A percentile compares a stretch with the other conserved stretches of the same genome.
These are phyloP conservation scores for Leptopilina syphax DNA, from an alignment of 2,888 invertebrate species.

Conservation along the genomic window DNA sequence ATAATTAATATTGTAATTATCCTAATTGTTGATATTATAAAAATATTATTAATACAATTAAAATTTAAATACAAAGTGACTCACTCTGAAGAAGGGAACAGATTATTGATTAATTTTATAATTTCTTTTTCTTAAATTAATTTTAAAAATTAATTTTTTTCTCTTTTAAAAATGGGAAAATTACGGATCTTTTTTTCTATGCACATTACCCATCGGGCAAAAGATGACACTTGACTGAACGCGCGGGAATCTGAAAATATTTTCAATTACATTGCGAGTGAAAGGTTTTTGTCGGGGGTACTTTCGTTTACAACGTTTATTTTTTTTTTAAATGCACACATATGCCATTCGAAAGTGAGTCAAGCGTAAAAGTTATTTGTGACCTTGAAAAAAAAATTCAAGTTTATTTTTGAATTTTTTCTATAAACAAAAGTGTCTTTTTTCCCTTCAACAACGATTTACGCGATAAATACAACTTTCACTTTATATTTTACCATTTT, in stretches of 20 bases:
- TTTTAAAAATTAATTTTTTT: too few species aligned
- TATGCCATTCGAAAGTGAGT: constrained; percentile 25
- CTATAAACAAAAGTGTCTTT: neutral
- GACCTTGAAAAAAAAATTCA: constrained; percentile 41
- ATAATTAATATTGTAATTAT: too few species aligned
- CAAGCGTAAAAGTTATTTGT: constrained; percentile 2
- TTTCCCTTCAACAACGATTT: neutral
- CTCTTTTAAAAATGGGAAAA: neutral
- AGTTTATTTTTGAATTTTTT: neutral
- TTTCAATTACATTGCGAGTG: constrained; percentile 56
- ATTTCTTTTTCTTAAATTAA: too few species aligned
- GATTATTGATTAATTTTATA: too few species aligned
- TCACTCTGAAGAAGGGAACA: too few species aligned
- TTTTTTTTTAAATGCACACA: constrained; percentile 20
- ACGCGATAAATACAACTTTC: neutral
- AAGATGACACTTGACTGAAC: constrained; percentile 30
- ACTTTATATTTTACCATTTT: neutral
- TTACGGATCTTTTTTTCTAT: neutral
- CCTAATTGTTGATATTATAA: too few species aligned
- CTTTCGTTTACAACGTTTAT: constrained; percentile 15
- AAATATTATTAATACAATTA: too few species aligned
- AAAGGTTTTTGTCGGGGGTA: constrained; percentile 58
- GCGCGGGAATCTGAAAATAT: constrained; percentile 15
- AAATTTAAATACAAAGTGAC: too few species aligned
- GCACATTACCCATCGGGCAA: constrained; percentile 5